phyloP scores from a whole-genome alignment of 2,888 invertebrate species.

The Andrena hattorfiana region DNA sequence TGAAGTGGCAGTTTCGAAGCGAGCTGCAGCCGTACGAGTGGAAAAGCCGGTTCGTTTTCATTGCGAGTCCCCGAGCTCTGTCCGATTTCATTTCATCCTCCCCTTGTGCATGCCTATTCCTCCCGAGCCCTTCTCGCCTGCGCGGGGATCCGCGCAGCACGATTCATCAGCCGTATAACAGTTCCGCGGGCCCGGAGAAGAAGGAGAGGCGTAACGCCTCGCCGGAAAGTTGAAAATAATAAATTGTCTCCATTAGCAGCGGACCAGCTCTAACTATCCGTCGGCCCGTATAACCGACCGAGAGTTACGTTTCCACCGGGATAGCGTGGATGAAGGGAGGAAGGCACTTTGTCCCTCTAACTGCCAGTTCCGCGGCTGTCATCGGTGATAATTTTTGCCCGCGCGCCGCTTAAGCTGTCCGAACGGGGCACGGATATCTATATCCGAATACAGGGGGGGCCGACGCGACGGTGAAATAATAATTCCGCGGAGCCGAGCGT shows the following conservation, averaged over 20 bases:
- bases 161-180: constrained; percentile 71
- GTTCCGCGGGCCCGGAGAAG: constrained; percentile 41
- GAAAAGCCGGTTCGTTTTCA: constrained; percentile 6
- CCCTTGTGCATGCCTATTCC: constrained; percentile 34
- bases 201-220: constrained; percentile 60
- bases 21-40: background rate
- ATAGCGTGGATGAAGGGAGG: background rate
- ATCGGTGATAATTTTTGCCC: constrained; percentile 61
- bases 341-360: constrained; percentile 46
- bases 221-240: constrained; percentile 78
- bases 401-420: constrained; percentile 38
- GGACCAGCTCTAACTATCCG: constrained; percentile 46
- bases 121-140: background rate
- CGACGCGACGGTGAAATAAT: constrained; percentile 30
- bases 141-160: constrained; percentile 30
- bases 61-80: constrained; percentile 5
- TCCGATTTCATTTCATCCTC: constrained; percentile 61
- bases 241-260: constrained; percentile 76
- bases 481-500: constrained; percentile 18
- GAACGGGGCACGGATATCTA: constrained; percentile 34
- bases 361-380: constrained; percentile 60
- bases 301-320: constrained; percentile 48
- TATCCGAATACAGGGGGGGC: constrained; percentile 24
- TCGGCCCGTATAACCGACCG: constrained; percentile 32
- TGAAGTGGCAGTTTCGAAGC: constrained; percentile 13